Conservation (phyloP, 2,888 invertebrate genomes). For the Phaedon cochleariae region DNA sequence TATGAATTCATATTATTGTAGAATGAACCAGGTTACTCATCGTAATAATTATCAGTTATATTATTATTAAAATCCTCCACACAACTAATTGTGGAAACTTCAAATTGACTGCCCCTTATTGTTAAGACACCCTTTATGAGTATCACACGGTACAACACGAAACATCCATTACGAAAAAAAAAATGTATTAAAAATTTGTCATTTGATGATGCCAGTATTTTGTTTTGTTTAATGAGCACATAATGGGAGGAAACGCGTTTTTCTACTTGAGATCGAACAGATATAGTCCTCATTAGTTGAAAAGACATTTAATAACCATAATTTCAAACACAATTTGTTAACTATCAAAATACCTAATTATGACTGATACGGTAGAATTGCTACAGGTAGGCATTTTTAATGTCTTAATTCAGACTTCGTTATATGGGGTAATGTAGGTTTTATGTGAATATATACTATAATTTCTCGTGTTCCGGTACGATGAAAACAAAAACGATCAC, state of each 20-base stretch:
- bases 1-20: no score
- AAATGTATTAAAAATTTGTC: background rate
- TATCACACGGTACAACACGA: no score
- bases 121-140: no score
- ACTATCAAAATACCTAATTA: conserved; percentile 46
- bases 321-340: conserved; percentile 41
- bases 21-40: no score
- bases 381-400: conserved; percentile 1
- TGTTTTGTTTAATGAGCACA: conserved; percentile 16
- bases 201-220: conserved; percentile 2
- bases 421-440: background rate
- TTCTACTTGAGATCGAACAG: conserved; percentile 21
- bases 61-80: no score
- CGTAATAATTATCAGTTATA: no score
- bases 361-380: background rate
- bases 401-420: background rate
- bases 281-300: conserved; percentile 41
- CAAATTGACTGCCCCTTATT: no score
- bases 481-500: background rate
- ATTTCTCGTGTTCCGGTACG: background rate
- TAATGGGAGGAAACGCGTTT: conserved; percentile 11
- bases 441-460: background rate
- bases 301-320: conserved; percentile 42
- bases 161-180: no score
- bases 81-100: no score